A percentile compares a stretch with the other conserved stretches of the same genome.
phyloP scores from a whole-genome alignment of 2,888 invertebrate species.

The Syritta pipiens region DNA sequence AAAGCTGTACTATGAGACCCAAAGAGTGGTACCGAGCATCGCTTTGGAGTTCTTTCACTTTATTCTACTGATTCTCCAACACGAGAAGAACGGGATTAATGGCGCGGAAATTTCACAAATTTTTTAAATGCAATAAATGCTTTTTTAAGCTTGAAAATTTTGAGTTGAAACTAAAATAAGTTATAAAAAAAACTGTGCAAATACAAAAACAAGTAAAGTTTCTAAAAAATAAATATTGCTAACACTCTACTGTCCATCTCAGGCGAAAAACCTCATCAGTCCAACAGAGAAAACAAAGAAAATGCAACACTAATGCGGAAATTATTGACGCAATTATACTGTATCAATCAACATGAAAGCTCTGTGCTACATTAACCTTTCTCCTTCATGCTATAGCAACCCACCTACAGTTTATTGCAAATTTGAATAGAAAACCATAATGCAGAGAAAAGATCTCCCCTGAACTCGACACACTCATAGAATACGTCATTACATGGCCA shows the following conservation, averaged over 20 bases:
- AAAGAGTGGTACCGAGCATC: too few relatives aligned
- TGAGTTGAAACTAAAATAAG: too few relatives aligned
- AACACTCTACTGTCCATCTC: slow-evolving; percentile 21
- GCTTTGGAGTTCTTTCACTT: too few relatives aligned
- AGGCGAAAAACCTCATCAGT: neutral
- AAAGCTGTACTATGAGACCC: too few relatives aligned
- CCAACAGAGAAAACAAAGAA: slow-evolving; percentile 2
- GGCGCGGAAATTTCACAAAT: too few relatives aligned
- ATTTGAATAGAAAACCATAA: slow-evolving; percentile 61
- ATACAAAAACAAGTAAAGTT: too few relatives aligned
- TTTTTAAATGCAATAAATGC: too few relatives aligned
- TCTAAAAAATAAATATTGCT: too few relatives aligned
- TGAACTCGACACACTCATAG: slow-evolving; percentile 41
- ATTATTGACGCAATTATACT: slow-evolving; percentile 62
- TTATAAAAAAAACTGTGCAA: too few relatives aligned
- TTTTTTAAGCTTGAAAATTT: too few relatives aligned
- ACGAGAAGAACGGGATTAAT: too few relatives aligned
- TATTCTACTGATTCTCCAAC: too few relatives aligned
- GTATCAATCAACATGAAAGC: slow-evolving; percentile 54
- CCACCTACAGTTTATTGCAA: slow-evolving; percentile 47
- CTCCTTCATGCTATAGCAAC: slow-evolving; percentile 35
- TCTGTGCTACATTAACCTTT: slow-evolving; percentile 65
- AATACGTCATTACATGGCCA: slow-evolving; percentile 65
- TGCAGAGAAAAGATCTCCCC: slow-evolving; percentile 47
- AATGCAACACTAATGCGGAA: slow-evolving; percentile 52